Evolutionary conservation across 2,888 invertebrate genomes (phyloP).

Genomic region (Heliconius charithonia): DNA sequence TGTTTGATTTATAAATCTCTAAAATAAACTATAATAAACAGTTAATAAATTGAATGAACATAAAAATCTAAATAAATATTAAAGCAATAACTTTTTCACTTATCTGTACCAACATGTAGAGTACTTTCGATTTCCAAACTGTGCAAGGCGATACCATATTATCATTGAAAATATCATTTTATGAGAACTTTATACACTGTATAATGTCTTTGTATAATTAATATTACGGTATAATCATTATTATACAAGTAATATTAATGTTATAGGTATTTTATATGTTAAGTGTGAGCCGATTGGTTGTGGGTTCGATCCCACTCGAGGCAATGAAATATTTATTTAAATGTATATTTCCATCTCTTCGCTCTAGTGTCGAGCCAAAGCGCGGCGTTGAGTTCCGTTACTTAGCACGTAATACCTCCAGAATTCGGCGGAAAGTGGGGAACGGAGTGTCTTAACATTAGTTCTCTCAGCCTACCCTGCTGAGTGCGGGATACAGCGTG

Average conservation of each 20-base stretch:
- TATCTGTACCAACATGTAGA: constrained; percentile 58
- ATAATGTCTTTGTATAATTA: background rate
- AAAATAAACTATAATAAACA: background rate
- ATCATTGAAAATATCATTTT: constrained; percentile 54
- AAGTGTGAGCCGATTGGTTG: no score
- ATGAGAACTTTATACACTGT: constrained; percentile 51
- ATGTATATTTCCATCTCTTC: no score
- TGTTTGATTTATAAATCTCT: background rate
- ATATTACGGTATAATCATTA: background rate
- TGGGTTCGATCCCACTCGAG: no score
- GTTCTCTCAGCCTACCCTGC: no score
- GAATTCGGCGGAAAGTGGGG: no score
- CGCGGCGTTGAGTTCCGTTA: no score
- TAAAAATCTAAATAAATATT: background rate
- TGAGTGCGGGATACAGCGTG: no score
- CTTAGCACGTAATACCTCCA: no score
- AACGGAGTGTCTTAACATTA: no score
- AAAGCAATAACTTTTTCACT: constrained; percentile 22
- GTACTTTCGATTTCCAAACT: constrained; percentile 76
- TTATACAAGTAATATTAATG: background rate
- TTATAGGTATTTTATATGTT: no score
- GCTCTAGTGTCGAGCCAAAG: no score
- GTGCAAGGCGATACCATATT: constrained; percentile 59
- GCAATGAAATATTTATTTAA: no score
- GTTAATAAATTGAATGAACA: background rate